Evolutionary conservation across 2,113 vertebrate genomes (phyloP), one percentile per base, ranked within the genome.

Genomic region (Channa maculata): DNA sequence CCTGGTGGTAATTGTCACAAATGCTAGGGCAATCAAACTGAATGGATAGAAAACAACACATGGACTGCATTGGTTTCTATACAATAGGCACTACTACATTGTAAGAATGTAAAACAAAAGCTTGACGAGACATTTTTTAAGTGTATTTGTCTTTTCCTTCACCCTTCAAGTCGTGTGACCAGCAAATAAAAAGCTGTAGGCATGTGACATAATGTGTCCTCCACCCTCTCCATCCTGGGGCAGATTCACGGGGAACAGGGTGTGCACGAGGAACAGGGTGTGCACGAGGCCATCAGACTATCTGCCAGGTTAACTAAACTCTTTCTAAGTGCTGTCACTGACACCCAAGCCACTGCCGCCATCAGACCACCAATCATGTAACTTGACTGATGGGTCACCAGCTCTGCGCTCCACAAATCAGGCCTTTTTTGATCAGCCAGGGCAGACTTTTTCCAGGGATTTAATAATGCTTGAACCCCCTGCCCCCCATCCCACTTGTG

Each of bases 381-480:
- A 67, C 80, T 62, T 53, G 55, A 60, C 60, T 46, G 52, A 70
- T 70, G 24, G 24, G 24, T 86, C 80, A 63, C 73, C 79, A 82
- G 88, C 88, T 89, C 79, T 80, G 75, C 15, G 48, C 64, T 83
- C 73, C 59, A 85, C 85, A 83, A 75, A 72, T 87, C 84, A 79
- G 79, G 83, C 79, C 83, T 82, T 81, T 82, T 63, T 11, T 68
- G 79, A 69, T 85, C 81, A 87, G 84, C 68, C 72, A 79, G 75
- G 70, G 83, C 71, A 72, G 65, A 87, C 72, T 79, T 77, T 75
- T 71, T 79, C 88, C 82, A 90, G 84, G 85, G 84, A 91, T 80
- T 84, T 82, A 85, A 89, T 84, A 80, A 90, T 89, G 88, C 90
- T 89, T 88, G 89, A 92, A 88, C 33, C 24, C 79, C 83, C 65